A percentile compares a stretch with the other conserved stretches of the same genome.
phyloP scores from a whole-genome alignment of 2,113 vertebrate species.

The Thamnaconus septentrionalis region DNA sequence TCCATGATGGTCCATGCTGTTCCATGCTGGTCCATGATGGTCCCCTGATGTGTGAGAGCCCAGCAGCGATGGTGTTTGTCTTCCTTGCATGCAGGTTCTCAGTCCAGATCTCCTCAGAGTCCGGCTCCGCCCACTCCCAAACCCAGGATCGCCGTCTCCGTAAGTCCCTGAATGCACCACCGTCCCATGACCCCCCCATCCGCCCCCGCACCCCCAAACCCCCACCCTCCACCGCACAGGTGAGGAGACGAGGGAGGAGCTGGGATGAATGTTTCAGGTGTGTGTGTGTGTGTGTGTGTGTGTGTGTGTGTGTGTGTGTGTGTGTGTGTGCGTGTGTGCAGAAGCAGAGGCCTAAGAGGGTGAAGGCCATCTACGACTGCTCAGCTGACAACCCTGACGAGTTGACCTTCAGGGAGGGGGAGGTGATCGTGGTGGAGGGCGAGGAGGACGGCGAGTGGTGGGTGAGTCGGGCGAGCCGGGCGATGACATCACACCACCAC shows the following conservation, averaged over 20 bases:
- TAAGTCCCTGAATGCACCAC: conserved; percentile 67
- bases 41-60: too few relatives aligned
- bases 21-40: too few relatives aligned
- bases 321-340: conserved; percentile 23
- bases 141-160: conserved; percentile 83
- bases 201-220: too few relatives aligned
- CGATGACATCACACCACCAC: background rate
- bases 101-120: conserved; percentile 58
- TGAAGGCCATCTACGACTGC: conserved; percentile 94
- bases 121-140: conserved; percentile 84
- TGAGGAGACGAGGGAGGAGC: too few relatives aligned
- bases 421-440: conserved; percentile 91
- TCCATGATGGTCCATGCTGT: too few relatives aligned
- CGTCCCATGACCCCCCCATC: too few relatives aligned
- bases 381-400: conserved; percentile 91
- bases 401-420: conserved; percentile 90
- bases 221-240: too few relatives aligned
- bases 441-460: conserved; percentile 97
- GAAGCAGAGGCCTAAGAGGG: conserved; percentile 86
- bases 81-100: conserved; percentile 27
- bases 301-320: background rate
- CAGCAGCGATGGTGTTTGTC: background rate
- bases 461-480: conserved; percentile 75
- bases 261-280: too few relatives aligned
- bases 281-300: too few relatives aligned